Percentiles rank a stretch among this genome's conserved stretches.
Conservation (phyloP, 2,888 invertebrate species). For the Palloptera scutellata region DNA sequence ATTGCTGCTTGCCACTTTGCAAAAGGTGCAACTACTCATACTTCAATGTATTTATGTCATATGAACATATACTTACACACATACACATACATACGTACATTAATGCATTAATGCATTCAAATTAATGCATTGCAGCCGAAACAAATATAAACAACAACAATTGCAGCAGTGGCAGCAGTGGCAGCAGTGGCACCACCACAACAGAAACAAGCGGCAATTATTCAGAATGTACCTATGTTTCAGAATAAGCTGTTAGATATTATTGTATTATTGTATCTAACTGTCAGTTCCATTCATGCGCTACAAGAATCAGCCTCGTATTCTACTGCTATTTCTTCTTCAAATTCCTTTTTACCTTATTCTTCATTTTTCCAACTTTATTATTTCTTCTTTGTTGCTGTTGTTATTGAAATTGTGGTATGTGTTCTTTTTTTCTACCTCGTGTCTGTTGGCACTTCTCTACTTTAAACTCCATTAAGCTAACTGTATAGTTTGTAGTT, state of each 20-base stretch:
- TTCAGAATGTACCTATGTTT: too few relatives aligned
- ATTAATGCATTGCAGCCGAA: too few relatives aligned
- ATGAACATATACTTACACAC: too few relatives aligned
- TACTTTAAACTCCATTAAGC: conserved; percentile 19
- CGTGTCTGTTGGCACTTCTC: conserved; percentile 28
- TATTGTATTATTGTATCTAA: conserved; percentile 5
- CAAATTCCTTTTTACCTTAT: not conserved
- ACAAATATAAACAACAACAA: too few relatives aligned
- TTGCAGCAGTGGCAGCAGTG: too few relatives aligned
- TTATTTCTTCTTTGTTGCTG: not conserved
- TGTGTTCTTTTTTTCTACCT: conserved; percentile 8
- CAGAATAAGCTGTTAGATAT: not conserved
- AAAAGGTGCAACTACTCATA: too few relatives aligned
- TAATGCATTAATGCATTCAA: not conserved
- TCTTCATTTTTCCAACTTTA: not conserved
- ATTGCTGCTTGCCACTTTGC: too few relatives aligned
- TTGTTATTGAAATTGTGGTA: not conserved
- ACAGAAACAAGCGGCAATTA: too few relatives aligned
- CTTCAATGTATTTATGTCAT: too few relatives aligned
- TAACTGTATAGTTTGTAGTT: conserved; percentile 65
- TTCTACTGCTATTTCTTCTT: too few relatives aligned
- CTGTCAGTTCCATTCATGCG: conserved; percentile 32
- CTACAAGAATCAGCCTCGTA: conserved; percentile 15
- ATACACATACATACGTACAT: not conserved
- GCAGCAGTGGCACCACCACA: too few relatives aligned